These are phyloP conservation scores for Pseudochromis fuscus DNA, from an alignment of 2,797 vertebrate genomes.

Conservation along the genomic window DNA sequence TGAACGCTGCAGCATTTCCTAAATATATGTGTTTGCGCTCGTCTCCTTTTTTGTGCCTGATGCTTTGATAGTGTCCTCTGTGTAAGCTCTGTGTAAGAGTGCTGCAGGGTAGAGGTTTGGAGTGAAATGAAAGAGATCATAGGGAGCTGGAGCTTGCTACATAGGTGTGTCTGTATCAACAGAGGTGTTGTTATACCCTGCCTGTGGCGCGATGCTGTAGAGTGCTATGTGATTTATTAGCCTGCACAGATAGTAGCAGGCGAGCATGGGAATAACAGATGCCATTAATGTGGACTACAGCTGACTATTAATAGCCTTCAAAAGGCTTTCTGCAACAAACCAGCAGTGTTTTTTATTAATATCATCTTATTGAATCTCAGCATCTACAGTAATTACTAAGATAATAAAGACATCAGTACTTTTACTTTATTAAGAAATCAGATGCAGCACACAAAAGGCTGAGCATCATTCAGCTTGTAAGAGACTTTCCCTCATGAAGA, in stretches of 20 bases:
- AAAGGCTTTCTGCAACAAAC: conserved; percentile 51
- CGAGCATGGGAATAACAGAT: conserved; percentile 67
- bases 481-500: conserved; percentile 10
- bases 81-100: conserved; percentile 66
- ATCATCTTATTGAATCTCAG: conserved; percentile 56
- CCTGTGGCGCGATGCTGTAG: conserved; percentile 61
- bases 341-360: conserved; percentile 40
- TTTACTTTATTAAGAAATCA: conserved; percentile 41
- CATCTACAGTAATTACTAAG: conserved; percentile 42
- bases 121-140: conserved; percentile 77
- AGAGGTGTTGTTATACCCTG: conserved; percentile 59
- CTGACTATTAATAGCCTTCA: conserved; percentile 66
- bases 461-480: conserved; percentile 15
- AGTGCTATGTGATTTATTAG: conserved; percentile 74
- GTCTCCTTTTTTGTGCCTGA: conserved; percentile 48
- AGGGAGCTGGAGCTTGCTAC: conserved; percentile 63
- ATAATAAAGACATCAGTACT: conserved; percentile 37
- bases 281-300: conserved; percentile 65
- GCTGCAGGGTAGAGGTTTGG: conserved; percentile 71
- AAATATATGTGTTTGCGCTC: conserved; percentile 67
- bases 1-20: conserved; percentile 71
- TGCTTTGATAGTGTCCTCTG: conserved; percentile 77
- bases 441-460: conserved; percentile 6
- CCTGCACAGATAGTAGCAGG: conserved; percentile 56
- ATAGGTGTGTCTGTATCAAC: conserved; percentile 72